Evolutionary conservation across 1,140 invertebrate genomes (phyloP), one percentile per base, ranked within the genome.

Genomic region (Leptestheria dahalacensis): DNA sequence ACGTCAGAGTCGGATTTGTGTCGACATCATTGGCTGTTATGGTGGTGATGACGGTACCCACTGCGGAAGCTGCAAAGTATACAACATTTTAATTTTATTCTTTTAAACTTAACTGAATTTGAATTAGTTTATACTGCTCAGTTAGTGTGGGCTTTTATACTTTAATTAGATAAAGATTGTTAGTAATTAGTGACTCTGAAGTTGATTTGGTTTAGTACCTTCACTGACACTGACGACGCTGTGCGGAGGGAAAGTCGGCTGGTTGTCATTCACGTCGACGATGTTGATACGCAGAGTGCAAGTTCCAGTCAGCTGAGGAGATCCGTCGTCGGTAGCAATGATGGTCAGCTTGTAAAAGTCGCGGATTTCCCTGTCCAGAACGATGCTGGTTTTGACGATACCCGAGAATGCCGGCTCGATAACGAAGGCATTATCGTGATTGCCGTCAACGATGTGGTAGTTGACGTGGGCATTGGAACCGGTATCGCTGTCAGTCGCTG

Each of bases 11-110:
- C 26, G 92, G 91, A 71, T 88, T 86, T 11, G 87, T 89, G 74
- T 98, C 94, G 15, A 94, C 90, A 74, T 97, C 94, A 73, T 96
- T 97, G 50, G 94, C 93, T 20, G 89, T 88, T 61, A 96, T 82
- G 55, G 86, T 85, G 51, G 89, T 87, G 51, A 97, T 77, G 18
- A 91, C 80, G 3, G 85, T 85, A 26, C 93, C 93, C 60, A 93
- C 79, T 67, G 85, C 79, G 29, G 84, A 81, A 65, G 79, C 86
- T 91, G 71, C 49, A 21, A n/a, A n/a, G n/a, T n/a, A n/a, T n/a
- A n/a, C n/a, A n/a, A n/a, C n/a, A n/a, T n/a, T n/a, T n/a, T n/a
- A n/a, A n/a, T n/a, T n/a, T n/a, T n/a, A n/a, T n/a, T n/a, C n/a
- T n/a, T n/a, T n/a, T n/a, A n/a, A n/a, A n/a, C n/a, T n/a, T n/a